Conservation (phyloP, 2,797 vertebrate genomes). For the Meda fulgida region DNA sequence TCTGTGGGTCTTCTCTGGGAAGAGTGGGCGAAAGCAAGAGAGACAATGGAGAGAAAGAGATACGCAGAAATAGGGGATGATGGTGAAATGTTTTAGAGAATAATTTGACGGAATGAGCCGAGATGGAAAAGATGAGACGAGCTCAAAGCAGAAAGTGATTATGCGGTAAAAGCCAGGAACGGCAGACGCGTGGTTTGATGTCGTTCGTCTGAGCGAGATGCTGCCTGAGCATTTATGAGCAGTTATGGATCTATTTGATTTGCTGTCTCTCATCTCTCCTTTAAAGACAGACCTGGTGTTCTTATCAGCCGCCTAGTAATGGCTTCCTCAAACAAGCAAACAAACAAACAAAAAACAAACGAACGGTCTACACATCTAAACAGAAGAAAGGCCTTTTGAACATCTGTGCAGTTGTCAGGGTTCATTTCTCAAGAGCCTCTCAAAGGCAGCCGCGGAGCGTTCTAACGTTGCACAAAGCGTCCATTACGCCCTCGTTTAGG, state of each 20-base stretch:
- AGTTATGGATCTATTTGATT: constrained; percentile 43
- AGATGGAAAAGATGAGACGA: constrained; percentile 33
- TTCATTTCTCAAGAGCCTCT: constrained; percentile 51
- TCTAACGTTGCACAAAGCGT: constrained; percentile 33
- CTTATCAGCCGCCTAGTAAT: constrained; percentile 31
- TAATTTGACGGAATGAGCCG: constrained; percentile 19
- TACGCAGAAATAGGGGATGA: not conserved
- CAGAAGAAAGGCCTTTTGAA: constrained; percentile 44
- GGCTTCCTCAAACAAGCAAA: constrained; percentile 41
- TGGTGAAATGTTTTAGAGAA: constrained; percentile 36
- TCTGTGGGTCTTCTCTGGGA: constrained; percentile 38
- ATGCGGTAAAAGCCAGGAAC: constrained; percentile 8
- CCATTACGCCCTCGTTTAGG: constrained; percentile 56
- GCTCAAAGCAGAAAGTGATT: constrained; percentile 31
- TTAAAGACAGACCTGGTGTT: constrained; percentile 28
- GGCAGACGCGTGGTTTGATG: constrained; percentile 27
- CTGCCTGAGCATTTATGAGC: constrained; percentile 34
- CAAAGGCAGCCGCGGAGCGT: constrained; percentile 7
- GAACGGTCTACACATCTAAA: not conserved
- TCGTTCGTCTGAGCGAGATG: constrained; percentile 14
- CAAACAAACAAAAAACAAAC: constrained; percentile 28
- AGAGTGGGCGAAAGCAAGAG: constrained; percentile 19
- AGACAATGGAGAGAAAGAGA: constrained; percentile 12
- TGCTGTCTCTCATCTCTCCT: constrained; percentile 15
- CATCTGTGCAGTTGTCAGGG: constrained; percentile 54